Base-by-base conservation (phyloP, 2,113 vertebrate genomes). In the Callaeas wilsoni region DNA sequence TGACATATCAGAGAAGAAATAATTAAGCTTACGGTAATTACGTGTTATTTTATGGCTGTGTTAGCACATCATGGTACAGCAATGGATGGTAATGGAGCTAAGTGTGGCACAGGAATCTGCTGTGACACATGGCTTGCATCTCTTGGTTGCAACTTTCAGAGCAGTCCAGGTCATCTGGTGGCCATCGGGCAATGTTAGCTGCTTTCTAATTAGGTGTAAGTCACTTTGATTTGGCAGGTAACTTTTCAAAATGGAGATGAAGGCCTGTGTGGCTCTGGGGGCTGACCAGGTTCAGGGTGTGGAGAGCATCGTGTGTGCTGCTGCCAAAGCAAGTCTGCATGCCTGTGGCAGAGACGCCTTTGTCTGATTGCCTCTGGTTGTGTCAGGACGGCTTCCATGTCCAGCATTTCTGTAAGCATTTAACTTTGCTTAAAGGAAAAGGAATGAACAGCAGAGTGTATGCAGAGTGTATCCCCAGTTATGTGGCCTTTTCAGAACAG, bases 291-390 rank as follows among this genome's bases (percentile, higher is more conserved):
- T 19, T 20, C 13, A 12, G 32, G 32, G 3, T 70, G 35, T 52
- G 62, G 30, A 67, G 57, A 26, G 25, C 21, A 29, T 9, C 0
- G 0, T 9, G 50, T 13, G 7, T 73, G 21, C 52, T 46, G 25
- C 20, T 59, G 41, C 57, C 8, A 5, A 59, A 39, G 26, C 29
- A 50, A 21, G 4, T 81, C 26, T 50, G 59, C 46, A 18, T 4
- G 2, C 7, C 23, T 49, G 33, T 1, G 1, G 37, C 49, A 44
- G 73, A 71, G 47, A 42, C 0, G 0, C 50, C 39, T 67, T 71
- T 71, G 18, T 39, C 56, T 55, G 46, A 56, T 62, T 67, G 42
- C 44, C 23, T 57, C 14, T 65, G 32, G 20, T 22, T 46, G 59
- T 44, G 65, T 57, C 64, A 42, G 41, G 39, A 27, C 0, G 0